phyloP scores from a whole-genome alignment of 2,113 vertebrate genomes.

The Acinonyx jubatus region DNA sequence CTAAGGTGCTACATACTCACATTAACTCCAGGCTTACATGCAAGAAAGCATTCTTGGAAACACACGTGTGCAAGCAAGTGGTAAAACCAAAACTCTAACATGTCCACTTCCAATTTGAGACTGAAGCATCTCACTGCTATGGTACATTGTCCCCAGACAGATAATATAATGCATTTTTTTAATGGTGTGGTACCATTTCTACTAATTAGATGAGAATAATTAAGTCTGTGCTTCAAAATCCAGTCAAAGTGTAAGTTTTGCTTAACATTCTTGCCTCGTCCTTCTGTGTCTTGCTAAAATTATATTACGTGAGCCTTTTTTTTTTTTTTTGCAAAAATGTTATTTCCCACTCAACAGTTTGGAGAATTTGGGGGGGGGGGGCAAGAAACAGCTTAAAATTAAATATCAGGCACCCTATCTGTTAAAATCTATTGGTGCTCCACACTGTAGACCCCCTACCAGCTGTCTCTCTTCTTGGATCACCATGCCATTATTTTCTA shows the following conservation, averaged over 20 bases:
- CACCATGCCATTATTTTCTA: background rate
- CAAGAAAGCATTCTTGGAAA: background rate
- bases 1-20: background rate
- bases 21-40: fast-evolving
- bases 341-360: background rate
- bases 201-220: background rate
- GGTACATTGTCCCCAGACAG: background rate
- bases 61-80: background rate
- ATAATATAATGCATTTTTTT: background rate
- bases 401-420: fast-evolving
- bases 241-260: background rate
- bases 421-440: background rate
- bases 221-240: background rate
- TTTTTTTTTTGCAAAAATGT: background rate
- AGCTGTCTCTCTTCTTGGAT: background rate
- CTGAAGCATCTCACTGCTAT: background rate
- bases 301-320: background rate
- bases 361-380: background rate
- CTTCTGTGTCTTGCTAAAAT: background rate
- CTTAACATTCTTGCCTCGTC: background rate
- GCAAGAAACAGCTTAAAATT: background rate
- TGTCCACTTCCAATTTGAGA: background rate
- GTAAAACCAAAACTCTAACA: background rate
- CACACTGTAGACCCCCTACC: background rate
- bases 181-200: background rate